phyloP scores from a whole-genome alignment of 2,888 invertebrate species.

The Steromphala cineraria region DNA sequence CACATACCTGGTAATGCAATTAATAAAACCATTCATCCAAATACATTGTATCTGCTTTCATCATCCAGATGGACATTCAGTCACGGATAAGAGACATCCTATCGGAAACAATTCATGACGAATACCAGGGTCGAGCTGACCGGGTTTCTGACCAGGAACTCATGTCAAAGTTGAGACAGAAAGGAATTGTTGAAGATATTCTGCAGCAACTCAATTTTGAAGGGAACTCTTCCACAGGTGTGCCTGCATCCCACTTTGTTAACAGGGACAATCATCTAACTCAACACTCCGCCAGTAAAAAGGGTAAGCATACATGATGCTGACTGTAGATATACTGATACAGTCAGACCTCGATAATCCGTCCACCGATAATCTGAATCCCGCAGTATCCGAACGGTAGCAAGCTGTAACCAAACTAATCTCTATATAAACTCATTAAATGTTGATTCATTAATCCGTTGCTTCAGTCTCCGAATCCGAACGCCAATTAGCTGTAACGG shows the following conservation, averaged over 20 bases:
- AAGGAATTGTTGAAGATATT: constrained; percentile 70
- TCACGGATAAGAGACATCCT: constrained; percentile 65
- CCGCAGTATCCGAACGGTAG: too few relatives aligned
- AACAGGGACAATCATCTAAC: constrained; percentile 60
- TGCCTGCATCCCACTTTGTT: constrained; percentile 65
- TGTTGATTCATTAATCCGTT: too few relatives aligned
- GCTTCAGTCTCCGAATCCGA: too few relatives aligned
- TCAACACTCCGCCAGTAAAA: constrained; percentile 56
- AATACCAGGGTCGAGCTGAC: constrained; percentile 48
- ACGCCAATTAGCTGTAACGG: too few relatives aligned
- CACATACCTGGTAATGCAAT: too few relatives aligned
- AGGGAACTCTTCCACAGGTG: constrained; percentile 39
- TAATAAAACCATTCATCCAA: too few relatives aligned
- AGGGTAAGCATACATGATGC: constrained; percentile 30
- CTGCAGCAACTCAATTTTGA: constrained; percentile 69
- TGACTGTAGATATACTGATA: neutral
- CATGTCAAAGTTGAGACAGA: constrained; percentile 72
- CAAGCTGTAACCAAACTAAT: too few relatives aligned
- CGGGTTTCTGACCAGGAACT: constrained; percentile 73
- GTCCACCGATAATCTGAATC: too few relatives aligned
- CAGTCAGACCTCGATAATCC: too few relatives aligned
- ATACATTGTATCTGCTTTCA: too few relatives aligned
- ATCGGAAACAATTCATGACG: constrained; percentile 63
- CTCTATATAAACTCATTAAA: too few relatives aligned
- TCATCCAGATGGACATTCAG: constrained; percentile 66